Evolutionary conservation across 2,797 vertebrate species (phyloP).

Genomic region (Potorous gilbertii): DNA sequence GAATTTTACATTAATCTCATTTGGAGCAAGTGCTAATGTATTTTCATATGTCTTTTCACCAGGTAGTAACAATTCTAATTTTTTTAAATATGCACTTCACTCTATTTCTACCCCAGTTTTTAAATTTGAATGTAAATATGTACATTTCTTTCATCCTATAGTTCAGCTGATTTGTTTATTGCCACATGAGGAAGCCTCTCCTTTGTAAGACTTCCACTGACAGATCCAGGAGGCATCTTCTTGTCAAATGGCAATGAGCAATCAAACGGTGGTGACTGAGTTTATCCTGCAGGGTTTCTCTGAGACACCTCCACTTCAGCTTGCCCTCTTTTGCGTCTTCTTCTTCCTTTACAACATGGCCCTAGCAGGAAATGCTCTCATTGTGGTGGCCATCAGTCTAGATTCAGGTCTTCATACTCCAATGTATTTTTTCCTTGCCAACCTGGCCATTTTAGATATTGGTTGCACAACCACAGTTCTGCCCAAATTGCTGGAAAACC

Average conservation of each 20-base stretch:
- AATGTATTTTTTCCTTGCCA: no score
- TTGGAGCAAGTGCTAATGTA: background rate
- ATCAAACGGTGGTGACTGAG: background rate
- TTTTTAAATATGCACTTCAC: background rate
- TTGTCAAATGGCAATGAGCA: background rate
- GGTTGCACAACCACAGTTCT: background rate
- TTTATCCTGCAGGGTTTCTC: constrained; percentile 55
- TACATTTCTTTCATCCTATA: background rate
- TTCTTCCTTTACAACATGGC: constrained; percentile 56
- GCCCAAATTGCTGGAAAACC: constrained; percentile 30
- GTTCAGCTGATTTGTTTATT: background rate
- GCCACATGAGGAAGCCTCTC: background rate
- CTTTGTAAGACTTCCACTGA: background rate
- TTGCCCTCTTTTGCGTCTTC: constrained; percentile 39
- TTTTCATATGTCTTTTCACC: background rate
- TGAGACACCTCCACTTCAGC: constrained; percentile 1
- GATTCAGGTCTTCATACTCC: no score
- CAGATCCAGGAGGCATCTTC: background rate
- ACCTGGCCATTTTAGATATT: no score
- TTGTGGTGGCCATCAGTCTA: background rate
- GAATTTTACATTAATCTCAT: background rate
- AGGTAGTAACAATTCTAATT: background rate
- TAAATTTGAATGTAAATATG: background rate
- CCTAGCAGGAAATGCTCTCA: constrained; percentile 57
- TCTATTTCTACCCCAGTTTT: background rate